These are phyloP conservation scores for Fregetta grallaria DNA, from an alignment of 2,113 vertebrate genomes.

Conservation along the genomic window DNA sequence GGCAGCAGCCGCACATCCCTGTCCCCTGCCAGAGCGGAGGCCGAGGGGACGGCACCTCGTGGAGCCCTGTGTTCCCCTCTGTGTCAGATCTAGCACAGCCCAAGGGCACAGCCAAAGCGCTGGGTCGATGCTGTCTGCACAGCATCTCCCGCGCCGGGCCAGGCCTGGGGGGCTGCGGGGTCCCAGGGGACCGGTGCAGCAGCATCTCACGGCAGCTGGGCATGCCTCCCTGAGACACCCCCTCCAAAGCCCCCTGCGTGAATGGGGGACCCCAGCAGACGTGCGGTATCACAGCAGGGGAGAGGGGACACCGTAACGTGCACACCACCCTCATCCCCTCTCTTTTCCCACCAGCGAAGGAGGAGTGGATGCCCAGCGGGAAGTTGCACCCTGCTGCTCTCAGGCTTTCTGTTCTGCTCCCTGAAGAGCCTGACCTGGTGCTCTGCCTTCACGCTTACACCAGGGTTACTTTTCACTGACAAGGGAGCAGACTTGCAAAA, in stretches of 20 bases:
- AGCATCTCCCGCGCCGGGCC: accelerated
- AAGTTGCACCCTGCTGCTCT: background rate
- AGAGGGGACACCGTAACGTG: accelerated
- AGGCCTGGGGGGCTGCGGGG: background rate
- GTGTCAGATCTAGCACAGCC: background rate
- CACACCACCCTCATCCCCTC: background rate
- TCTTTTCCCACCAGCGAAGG: background rate
- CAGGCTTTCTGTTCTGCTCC: background rate
- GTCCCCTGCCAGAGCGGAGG: background rate
- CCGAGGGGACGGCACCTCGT: background rate
- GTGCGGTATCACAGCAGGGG: accelerated
- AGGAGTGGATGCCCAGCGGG: too few species aligned
- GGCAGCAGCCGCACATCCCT: background rate
- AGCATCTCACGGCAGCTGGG: accelerated
- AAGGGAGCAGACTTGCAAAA: background rate
- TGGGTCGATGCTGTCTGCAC: accelerated
- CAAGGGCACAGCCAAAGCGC: background rate
- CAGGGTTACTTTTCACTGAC: background rate
- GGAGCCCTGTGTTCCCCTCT: background rate
- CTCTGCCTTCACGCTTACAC: background rate
- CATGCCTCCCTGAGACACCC: too few species aligned
- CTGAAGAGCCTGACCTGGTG: background rate
- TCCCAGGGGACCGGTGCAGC: accelerated
- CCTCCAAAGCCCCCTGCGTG: background rate
- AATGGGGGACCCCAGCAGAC: background rate